Percentiles rank a stretch among this genome's conserved stretches.
Evolutionary conservation across 1,140 invertebrate genomes (phyloP).

Genomic region (Heliconius nattereri): DNA sequence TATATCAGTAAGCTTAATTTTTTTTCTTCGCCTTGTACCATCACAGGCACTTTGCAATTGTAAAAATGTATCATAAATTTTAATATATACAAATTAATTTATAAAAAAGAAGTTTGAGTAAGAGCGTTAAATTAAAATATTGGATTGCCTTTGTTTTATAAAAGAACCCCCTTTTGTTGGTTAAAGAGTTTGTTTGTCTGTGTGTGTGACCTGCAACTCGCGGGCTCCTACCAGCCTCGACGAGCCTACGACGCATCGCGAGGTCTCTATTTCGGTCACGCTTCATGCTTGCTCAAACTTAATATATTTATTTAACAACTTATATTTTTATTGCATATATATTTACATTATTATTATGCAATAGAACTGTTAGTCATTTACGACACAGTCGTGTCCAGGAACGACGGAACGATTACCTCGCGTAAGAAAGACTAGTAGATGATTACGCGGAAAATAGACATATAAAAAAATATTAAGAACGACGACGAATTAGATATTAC

Average conservation of each 20-base stretch:
- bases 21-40: too few species aligned
- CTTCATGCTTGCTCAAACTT: not conserved
- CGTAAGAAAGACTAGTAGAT: not conserved
- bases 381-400: not conserved
- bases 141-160: not conserved
- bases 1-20: too few species aligned
- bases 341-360: not conserved
- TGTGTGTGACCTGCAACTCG: not conserved
- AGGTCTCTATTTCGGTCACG: not conserved
- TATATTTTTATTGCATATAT: not conserved
- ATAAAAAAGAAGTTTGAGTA: not conserved
- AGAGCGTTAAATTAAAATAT: not conserved
- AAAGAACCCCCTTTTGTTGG: not conserved
- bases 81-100: too few species aligned
- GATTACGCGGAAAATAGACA: not conserved
- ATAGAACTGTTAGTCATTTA: not conserved
- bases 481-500: not conserved
- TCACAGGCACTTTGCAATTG: too few species aligned
- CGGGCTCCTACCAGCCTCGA: not conserved
- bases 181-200: not conserved
- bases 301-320: not conserved
- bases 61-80: too few species aligned
- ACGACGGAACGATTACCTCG: not conserved
- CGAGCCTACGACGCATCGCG: not conserved
- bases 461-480: not conserved